phyloP scores from a whole-genome alignment of 2,797 vertebrate species.

The Anguilla anguilla region DNA sequence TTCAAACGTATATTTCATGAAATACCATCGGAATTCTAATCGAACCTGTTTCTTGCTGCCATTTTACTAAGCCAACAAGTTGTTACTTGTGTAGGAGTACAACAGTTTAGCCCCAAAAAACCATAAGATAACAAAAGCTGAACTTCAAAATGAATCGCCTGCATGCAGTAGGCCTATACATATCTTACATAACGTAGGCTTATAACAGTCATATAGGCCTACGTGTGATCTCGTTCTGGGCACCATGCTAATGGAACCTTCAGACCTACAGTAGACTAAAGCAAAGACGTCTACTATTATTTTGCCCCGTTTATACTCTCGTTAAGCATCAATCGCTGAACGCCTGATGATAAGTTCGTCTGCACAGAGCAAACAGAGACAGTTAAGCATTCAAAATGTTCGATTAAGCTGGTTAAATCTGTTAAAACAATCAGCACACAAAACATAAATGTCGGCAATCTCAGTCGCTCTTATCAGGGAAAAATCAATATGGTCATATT shows the following conservation, averaged over 20 bases:
- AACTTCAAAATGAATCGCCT: background rate
- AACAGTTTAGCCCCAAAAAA: background rate
- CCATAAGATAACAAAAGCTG: slow-evolving; percentile 1
- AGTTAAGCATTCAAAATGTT: slow-evolving; percentile 19
- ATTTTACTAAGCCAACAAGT: background rate
- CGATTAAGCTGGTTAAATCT: slow-evolving; percentile 1
- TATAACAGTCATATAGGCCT: background rate
- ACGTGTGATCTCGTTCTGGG: background rate
- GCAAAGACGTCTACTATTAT: no score
- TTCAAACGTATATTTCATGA: background rate
- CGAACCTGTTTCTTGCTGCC: background rate
- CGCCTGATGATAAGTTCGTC: background rate
- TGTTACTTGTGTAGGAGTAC: background rate
- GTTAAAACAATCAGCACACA: background rate
- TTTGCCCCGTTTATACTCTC: background rate
- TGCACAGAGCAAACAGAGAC: background rate
- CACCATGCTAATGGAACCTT: background rate
- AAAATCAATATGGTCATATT: background rate
- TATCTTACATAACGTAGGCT: background rate
- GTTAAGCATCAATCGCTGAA: background rate
- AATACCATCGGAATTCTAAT: background rate
- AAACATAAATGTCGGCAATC: background rate
- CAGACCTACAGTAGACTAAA: background rate
- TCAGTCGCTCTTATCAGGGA: background rate
- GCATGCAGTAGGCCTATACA: background rate